Evolutionary conservation across 2,888 invertebrate genomes (phyloP).

Genomic region (Pristionchus fissidentatus): DNA sequence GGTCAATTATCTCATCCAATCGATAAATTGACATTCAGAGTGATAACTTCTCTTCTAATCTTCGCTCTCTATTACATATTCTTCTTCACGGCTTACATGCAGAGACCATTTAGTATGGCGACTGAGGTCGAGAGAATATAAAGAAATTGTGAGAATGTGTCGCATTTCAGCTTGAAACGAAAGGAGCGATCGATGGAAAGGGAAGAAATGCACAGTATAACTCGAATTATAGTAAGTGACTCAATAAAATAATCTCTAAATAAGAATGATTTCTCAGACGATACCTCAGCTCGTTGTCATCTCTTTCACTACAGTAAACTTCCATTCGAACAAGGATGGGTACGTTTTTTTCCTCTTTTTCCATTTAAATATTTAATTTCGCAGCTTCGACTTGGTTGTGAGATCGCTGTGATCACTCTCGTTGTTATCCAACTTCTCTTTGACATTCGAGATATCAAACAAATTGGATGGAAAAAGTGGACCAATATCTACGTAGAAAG

Average conservation of each 20-base stretch:
- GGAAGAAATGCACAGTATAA: background rate
- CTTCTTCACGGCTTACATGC: slow-evolving; percentile 89
- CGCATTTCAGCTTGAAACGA: background rate
- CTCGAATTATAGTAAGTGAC: background rate
- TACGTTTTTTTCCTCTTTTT: background rate
- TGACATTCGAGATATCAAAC: background rate
- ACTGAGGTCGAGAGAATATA: slow-evolving; percentile 56
- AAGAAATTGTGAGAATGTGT: background rate
- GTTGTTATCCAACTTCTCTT: background rate
- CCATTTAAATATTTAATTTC: background rate
- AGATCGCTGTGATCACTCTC: background rate
- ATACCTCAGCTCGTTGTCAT: background rate
- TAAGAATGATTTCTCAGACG: background rate
- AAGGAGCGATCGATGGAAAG: background rate
- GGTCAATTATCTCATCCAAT: background rate
- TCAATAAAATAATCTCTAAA: background rate
- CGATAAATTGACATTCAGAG: slow-evolving; percentile 55
- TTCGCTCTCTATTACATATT: slow-evolving; percentile 92
- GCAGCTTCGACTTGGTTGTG: background rate
- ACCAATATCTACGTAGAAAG: background rate
- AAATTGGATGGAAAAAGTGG: slow-evolving; percentile 20
- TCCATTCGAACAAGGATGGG: background rate
- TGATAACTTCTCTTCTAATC: slow-evolving; percentile 83
- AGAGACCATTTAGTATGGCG: slow-evolving; percentile 80
- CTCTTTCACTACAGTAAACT: background rate